Percentiles rank a stretch among this genome's conserved stretches.
Evolutionary conservation across 2,888 invertebrate genomes (phyloP).

Genomic region (Stenodema calcarata): DNA sequence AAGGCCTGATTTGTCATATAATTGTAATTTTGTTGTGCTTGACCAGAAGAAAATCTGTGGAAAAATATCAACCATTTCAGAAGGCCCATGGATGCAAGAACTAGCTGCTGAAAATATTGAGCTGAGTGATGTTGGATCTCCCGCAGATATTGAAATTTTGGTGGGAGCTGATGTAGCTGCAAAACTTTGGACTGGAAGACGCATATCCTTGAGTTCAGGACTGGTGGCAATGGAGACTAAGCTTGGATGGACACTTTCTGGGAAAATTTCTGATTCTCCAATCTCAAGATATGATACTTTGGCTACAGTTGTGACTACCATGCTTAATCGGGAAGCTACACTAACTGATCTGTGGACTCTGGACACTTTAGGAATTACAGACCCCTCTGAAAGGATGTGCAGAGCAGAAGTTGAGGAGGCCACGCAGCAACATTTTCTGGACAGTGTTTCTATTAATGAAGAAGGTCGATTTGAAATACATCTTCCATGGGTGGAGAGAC

Average conservation of each 20-base stretch:
- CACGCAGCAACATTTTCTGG: slow-evolving; percentile 37
- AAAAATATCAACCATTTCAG: background rate
- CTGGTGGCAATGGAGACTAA: no score
- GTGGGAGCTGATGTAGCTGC: slow-evolving; percentile 8
- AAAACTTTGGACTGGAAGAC: background rate
- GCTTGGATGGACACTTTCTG: no score
- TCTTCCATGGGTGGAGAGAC: no score
- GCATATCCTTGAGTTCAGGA: no score
- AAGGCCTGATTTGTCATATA: background rate
- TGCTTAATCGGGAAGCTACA: background rate
- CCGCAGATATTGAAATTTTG: background rate
- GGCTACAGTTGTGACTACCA: background rate
- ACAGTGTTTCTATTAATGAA: slow-evolving; percentile 57
- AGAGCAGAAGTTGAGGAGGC: slow-evolving; percentile 3
- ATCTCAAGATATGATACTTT: no score
- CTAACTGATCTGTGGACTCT: slow-evolving; percentile 47
- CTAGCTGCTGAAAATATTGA: no score
- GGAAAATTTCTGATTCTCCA: background rate
- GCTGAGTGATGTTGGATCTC: background rate
- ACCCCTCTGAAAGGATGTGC: slow-evolving; percentile 16
- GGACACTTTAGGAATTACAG: slow-evolving; percentile 49
- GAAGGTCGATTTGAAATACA: slow-evolving; percentile 59
- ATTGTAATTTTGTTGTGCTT: no score
- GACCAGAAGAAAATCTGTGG: background rate
- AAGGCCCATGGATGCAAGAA: background rate